Evolutionary conservation across 2,888 invertebrate genomes (phyloP).

Genomic region (Bombylius major): DNA sequence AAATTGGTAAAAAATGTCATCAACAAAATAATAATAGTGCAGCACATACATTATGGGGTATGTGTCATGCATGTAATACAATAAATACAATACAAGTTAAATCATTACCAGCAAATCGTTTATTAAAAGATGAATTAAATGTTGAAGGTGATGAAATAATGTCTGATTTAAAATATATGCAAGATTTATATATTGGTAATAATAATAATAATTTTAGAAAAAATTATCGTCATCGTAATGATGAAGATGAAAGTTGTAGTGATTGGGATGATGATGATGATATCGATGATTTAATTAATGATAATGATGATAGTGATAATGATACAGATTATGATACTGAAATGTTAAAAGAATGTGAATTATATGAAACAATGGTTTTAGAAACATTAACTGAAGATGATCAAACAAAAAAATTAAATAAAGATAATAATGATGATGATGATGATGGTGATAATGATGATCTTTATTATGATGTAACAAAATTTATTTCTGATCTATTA

Average conservation of each 20-base stretch:
- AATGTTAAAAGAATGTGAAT: constrained; percentile 16
- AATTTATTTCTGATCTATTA: constrained; percentile 26
- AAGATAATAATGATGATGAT: constrained; percentile 10
- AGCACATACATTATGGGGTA: constrained; percentile 27
- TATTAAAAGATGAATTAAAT: constrained; percentile 25
- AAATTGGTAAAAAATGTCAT: constrained; percentile 22
- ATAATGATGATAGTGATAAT: constrained; percentile 8
- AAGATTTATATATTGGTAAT: constrained; percentile 27
- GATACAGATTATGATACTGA: constrained; percentile 17
- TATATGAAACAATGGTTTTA: constrained; percentile 7
- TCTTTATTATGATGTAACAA: constrained; percentile 24
- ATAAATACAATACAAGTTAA: constrained; percentile 22
- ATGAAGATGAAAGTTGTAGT: constrained; percentile 11
- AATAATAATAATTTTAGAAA: constrained; percentile 9
- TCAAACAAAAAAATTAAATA: constrained; percentile 6
- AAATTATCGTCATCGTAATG: constrained; percentile 4
- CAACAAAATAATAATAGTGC: constrained; percentile 16
- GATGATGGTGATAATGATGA: constrained; percentile 15
- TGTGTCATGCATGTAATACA: constrained; percentile 26
- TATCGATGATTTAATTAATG: constrained; percentile 7
- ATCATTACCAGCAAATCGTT: constrained; percentile 26
- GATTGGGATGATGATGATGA: constrained; percentile 16
- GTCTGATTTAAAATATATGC: constrained; percentile 28
- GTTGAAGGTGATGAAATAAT: constrained; percentile 30
- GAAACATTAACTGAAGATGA: background rate